Evolutionary conservation across 2,113 vertebrate species (phyloP).

Genomic region (Ceyx melanurus): DNA sequence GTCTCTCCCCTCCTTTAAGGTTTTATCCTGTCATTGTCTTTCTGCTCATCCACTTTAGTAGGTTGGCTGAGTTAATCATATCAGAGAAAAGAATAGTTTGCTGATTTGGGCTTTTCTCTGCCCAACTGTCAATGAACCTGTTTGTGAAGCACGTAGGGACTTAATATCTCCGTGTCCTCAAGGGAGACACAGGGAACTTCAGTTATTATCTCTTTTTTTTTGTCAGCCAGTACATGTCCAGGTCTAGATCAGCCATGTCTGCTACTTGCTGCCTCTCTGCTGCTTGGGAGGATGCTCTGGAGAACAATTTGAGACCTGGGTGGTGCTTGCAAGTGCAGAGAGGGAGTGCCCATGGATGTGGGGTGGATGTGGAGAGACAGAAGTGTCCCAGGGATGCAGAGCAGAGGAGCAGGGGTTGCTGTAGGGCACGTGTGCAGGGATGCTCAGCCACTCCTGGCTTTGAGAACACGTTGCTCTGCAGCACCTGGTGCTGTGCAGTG

Average conservation of each 20-base stretch:
- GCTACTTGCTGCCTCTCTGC: background rate
- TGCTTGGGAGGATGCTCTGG: background rate
- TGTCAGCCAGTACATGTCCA: background rate
- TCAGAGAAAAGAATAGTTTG: background rate
- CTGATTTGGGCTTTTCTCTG: background rate
- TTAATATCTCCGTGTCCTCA: background rate
- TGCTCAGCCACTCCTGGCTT: background rate
- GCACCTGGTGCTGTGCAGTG: background rate
- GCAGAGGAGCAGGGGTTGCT: background rate
- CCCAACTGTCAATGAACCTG: background rate
- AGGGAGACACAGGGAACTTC: background rate
- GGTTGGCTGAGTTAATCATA: background rate
- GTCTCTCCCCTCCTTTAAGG: background rate
- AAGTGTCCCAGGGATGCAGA: accelerated
- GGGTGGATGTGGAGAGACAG: background rate
- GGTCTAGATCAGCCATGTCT: background rate
- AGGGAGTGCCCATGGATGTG: too few species aligned
- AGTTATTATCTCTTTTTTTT: background rate
- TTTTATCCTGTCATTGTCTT: background rate
- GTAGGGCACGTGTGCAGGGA: background rate
- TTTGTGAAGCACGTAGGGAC: background rate
- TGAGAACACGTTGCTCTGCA: background rate
- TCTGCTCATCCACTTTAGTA: background rate
- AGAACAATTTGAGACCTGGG: background rate
- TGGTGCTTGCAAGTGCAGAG: background rate